Conservation (phyloP, 2,888 invertebrate species). For the Criorhina ranunculi region DNA sequence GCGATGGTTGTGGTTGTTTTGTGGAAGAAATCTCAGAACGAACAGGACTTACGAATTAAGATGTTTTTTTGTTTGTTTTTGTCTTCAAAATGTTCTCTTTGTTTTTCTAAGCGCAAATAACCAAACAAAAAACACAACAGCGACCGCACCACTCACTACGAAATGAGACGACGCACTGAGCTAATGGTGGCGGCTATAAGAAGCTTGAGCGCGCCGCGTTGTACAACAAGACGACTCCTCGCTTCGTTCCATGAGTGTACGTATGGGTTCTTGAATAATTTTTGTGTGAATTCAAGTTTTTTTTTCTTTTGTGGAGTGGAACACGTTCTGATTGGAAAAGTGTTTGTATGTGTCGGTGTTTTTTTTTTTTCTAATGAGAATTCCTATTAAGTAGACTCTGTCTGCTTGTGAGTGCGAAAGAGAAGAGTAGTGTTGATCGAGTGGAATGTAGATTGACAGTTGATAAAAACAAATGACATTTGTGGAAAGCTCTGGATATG, state of each 20-base stretch:
- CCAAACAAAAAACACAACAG: slow-evolving; percentile 52
- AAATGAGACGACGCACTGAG: slow-evolving; percentile 79
- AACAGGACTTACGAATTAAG: no score
- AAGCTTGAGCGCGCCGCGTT: slow-evolving; percentile 44
- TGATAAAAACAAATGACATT: neutral
- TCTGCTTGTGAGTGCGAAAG: slow-evolving; percentile 15
- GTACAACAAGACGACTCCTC: slow-evolving; percentile 24
- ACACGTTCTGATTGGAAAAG: slow-evolving; percentile 45
- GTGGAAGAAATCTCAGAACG: no score
- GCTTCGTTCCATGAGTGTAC: no score
- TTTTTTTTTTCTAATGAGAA: slow-evolving; percentile 10
- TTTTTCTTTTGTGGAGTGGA: slow-evolving; percentile 12
- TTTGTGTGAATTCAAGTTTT: slow-evolving; percentile 59
- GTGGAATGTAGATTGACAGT: neutral
- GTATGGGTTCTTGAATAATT: slow-evolving; percentile 26
- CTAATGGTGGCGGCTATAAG: slow-evolving; percentile 21
- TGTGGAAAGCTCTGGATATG: neutral
- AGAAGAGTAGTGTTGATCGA: neutral
- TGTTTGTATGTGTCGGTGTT: slow-evolving; percentile 7
- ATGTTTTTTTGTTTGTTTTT: no score
- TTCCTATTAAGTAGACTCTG: neutral
- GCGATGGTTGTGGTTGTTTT: no score
- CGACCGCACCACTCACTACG: slow-evolving; percentile 77
- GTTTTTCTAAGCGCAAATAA: slow-evolving; percentile 36
- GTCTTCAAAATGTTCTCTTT: neutral